Evolutionary conservation across 1,140 invertebrate species (phyloP), one percentile per base, ranked within the genome.

Genomic region (Cotesia chilonis): DNA sequence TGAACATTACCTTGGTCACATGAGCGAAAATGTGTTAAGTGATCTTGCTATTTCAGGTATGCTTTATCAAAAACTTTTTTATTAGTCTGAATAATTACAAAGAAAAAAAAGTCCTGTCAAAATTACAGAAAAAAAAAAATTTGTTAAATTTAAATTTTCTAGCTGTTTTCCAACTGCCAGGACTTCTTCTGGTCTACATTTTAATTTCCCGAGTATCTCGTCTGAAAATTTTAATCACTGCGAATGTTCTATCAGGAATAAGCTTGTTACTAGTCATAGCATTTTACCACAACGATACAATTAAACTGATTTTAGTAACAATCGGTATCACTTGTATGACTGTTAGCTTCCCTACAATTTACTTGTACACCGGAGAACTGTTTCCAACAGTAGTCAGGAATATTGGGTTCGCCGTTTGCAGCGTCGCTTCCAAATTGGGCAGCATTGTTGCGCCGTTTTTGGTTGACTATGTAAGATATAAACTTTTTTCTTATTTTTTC

Each of bases 321-420:
- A 70, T 90, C 1, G 92, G 92, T 2, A 87, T 92, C 60, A 90
- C 88, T 78, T 90, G 89, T 9, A 90, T 89, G 77, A 88, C 89
- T 20, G 84, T 90, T 41, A 86, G 88, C n/a, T 89, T 91, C 74
- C 88, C 89, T 10, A 88, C 89, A 0, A 80, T 91, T 64, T 92
- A 90, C 79, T 81, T 93, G 14, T 91, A 90, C 74, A 90, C 90
- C 6, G 90, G 91, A 12, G 92, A 93, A 84, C 80, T 92, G 38
- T 92, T 90, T 78, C 92, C 92, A 55, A 93, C 92, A 1, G 84
- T 92, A 47, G 87, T 91, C 0, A 87, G 92, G 69, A 93, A 92
- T 78, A 87, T 88, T 36, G 91, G 91, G 17, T 81, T 92, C 7
- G 91, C 90, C 35, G 80, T 88, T 3, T 89, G 89, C 6, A 89